Base-by-base conservation (phyloP, 2,797 vertebrate species). In the Cyclopterus lumpus region DNA sequence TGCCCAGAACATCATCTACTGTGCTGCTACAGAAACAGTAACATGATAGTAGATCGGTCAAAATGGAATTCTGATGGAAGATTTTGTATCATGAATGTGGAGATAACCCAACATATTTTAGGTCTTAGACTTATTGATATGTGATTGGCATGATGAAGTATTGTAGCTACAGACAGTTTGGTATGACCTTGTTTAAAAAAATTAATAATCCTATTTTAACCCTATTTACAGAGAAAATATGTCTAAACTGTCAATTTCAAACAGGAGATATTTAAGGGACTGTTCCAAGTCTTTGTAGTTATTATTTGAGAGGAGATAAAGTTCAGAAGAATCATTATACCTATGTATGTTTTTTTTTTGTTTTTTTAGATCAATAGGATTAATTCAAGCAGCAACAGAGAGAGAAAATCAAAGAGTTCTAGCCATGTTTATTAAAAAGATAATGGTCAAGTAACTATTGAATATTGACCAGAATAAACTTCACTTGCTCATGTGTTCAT, bases 181-280 rank as follows among this genome's bases (percentile, higher is more conserved):
- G 57, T 28, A 22, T 30, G 20, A 11, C 68, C 58, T 51, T 67
- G 1, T 30, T 36, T 11, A 40, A 3, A 40, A 40, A 12, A 0
- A 12, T n/a, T n/a, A n/a, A n/a, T n/a, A n/a, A 14, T 6, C 16
- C n/a, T 59, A 36, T 46, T 49, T 55, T 34, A 5, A 7, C 16
- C 1, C 12, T 59, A 1, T 48, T 1, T 11, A 24, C 22, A 14
- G 30, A 68, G 15, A 2, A 7, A 57, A 60, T 62, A 44, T 36
- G n/a, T 65, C 66, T 38, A 26, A 62, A 32, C 48, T 77, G 26
- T 6, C 28, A 36, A 18, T 66, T 58, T 58, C 2, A 65, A 62
- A 71, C 7, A 42, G 3, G 7, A 60, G 2, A 32, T 67, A 40
- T 53, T 72, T 55, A 53, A 0, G 0, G n/a, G n/a, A 49, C 36